A percentile compares a stretch with the other conserved stretches of the same genome.
These are phyloP conservation scores for Pempheris klunzingeri DNA, from an alignment of 2,797 vertebrate genomes.

Conservation along the genomic window DNA sequence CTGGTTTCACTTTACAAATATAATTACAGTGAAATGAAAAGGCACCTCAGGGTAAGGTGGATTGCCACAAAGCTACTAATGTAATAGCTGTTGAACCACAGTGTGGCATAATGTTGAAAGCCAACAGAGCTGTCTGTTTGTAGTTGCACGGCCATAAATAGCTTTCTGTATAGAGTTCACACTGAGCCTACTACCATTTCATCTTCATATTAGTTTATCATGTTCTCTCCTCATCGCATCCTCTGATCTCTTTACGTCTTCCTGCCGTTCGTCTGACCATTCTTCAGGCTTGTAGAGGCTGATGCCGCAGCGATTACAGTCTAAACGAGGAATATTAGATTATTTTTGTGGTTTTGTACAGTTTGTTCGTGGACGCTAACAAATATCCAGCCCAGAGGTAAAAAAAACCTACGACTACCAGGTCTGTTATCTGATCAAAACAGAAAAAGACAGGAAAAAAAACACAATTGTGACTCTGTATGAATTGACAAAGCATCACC, in stretches of 20 bases:
- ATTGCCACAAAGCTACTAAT: background rate
- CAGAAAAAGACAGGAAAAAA: background rate
- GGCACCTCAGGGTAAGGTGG: background rate
- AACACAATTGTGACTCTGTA: conserved; percentile 19
- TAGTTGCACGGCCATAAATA: background rate
- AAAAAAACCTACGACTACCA: conserved; percentile 16
- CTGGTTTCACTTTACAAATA: conserved; percentile 17
- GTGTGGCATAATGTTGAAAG: conserved; percentile 1
- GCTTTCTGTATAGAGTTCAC: background rate
- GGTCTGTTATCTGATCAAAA: conserved; percentile 28
- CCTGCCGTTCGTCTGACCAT: conserved; percentile 42
- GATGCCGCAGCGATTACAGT: conserved; percentile 25
- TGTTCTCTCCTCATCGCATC: conserved; percentile 18
- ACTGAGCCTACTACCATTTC: conserved; percentile 20
- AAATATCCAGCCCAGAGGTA: conserved; percentile 15
- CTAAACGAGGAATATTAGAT: conserved; percentile 28
- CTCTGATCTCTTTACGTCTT: conserved; percentile 47
- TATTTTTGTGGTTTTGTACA: conserved; percentile 26
- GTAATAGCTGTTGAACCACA: background rate
- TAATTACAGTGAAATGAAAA: conserved; percentile 23
- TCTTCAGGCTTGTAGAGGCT: conserved; percentile 18
- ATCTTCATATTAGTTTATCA: conserved; percentile 47
- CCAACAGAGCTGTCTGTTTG: conserved; percentile 5
- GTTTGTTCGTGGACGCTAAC: conserved; percentile 31
- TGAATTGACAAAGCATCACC: too few species aligned